These are phyloP conservation scores for Branchinecta lindahli DNA, from an alignment of 1,140 invertebrate genomes.

Conservation along the genomic window DNA sequence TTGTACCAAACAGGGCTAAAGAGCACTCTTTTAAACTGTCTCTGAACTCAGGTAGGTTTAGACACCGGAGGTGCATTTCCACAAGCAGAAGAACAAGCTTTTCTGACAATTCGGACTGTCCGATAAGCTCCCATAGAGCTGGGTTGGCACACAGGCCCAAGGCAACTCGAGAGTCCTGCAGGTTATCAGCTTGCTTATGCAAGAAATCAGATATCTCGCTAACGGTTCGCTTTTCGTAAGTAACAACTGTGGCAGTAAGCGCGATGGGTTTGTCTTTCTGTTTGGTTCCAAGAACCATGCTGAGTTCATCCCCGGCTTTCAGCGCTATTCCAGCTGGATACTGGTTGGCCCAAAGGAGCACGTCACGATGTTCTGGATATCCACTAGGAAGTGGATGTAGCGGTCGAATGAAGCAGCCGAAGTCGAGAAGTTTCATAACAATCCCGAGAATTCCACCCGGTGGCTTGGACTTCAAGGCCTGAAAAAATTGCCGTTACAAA, in stretches of 20 bases:
- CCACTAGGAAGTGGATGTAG: not conserved
- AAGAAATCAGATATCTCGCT: not conserved
- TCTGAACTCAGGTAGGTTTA: not conserved
- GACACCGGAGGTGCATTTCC: not conserved
- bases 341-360: not conserved
- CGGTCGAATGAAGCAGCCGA: not conserved
- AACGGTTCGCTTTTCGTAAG: not conserved
- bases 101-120: not conserved
- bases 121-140: not conserved
- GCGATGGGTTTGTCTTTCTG: not conserved
- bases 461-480: not conserved
- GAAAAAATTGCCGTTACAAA: too few relatives aligned
- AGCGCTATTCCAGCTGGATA: not conserved
- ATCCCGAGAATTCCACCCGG: not conserved
- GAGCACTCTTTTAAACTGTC: slow-evolving; percentile 9
- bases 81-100: not conserved
- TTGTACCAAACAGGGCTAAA: not conserved
- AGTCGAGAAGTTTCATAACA: not conserved
- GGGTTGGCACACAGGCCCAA: not conserved
- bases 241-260: not conserved
- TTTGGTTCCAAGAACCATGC: not conserved
- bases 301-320: not conserved
- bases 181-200: not conserved
- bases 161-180: not conserved
- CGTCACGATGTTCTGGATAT: not conserved